Evolutionary conservation across 2,888 invertebrate genomes (phyloP).

Genomic region (Cacoxenus indagator): DNA sequence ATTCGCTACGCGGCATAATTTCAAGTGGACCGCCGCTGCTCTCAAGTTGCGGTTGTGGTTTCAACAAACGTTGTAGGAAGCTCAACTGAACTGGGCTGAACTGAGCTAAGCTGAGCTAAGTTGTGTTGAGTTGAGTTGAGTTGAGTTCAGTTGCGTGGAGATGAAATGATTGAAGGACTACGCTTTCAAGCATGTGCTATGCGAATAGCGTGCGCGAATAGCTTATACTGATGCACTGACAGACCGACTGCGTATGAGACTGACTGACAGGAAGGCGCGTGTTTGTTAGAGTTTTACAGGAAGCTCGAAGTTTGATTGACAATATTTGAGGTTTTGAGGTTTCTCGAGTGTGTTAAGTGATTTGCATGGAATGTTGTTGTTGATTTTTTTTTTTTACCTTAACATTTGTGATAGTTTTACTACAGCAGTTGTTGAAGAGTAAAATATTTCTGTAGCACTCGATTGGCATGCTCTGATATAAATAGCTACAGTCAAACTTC

Average conservation of each 20-base stretch:
- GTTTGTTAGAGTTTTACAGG: background rate
- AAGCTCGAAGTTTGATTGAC: background rate
- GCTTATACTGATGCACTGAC: background rate
- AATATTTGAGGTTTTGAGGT: background rate
- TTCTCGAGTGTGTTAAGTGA: background rate
- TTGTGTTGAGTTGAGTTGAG: no score
- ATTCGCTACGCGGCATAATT: constrained; percentile 54
- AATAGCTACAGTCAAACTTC: no score
- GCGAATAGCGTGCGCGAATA: background rate
- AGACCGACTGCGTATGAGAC: background rate
- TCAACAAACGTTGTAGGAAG: constrained; percentile 22
- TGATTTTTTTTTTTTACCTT: background rate
- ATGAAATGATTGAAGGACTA: constrained; percentile 8
- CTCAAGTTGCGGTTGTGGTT: constrained; percentile 22
- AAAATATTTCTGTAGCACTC: no score
- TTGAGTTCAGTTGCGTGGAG: no score
- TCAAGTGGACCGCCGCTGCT: constrained; percentile 54
- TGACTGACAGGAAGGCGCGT: background rate
- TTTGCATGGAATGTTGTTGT: background rate
- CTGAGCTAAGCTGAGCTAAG: no score
- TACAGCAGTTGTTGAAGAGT: no score
- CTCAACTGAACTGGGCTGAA: no score
- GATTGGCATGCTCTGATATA: no score
- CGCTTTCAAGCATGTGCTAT: background rate
- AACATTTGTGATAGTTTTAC: background rate